Evolutionary conservation across 2,888 invertebrate genomes (phyloP).

Genomic region (Plebejus anna): DNA sequence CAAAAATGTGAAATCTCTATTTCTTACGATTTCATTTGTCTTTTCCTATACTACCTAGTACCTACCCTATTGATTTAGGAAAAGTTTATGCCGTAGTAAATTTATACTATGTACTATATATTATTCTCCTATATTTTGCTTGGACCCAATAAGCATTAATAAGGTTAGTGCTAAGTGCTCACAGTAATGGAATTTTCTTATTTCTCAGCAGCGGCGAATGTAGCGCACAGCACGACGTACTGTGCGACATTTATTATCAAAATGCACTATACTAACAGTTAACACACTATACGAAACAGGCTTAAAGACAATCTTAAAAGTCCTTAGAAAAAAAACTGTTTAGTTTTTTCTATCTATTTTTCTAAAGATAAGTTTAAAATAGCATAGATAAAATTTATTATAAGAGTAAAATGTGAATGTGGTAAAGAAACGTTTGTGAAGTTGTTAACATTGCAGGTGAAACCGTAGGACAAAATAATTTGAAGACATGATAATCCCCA

Average conservation of each 20-base stretch:
- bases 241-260: neutral
- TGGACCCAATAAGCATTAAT: conserved; percentile 36
- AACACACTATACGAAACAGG: neutral
- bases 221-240: conserved; percentile 39
- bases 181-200: conserved; percentile 55
- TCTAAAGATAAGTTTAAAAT: neutral
- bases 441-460: neutral
- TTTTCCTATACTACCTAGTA: too few relatives aligned
- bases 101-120: neutral
- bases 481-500: neutral
- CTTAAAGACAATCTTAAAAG: neutral
- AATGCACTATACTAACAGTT: neutral
- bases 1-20: too few relatives aligned
- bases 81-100: neutral
- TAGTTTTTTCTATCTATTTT: neutral
- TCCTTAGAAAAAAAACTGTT: neutral
- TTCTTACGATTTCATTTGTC: too few relatives aligned
- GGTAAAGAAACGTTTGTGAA: neutral
- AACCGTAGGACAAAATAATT: neutral
- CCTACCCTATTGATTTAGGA: too few relatives aligned
- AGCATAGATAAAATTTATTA: too few relatives aligned
- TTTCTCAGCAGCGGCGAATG: conserved; percentile 49
- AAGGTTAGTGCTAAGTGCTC: conserved; percentile 44
- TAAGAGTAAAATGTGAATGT: neutral
- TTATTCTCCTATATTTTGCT: neutral